Evolutionary conservation across 2,113 vertebrate species (phyloP).

Genomic region (Lanius collurio): DNA sequence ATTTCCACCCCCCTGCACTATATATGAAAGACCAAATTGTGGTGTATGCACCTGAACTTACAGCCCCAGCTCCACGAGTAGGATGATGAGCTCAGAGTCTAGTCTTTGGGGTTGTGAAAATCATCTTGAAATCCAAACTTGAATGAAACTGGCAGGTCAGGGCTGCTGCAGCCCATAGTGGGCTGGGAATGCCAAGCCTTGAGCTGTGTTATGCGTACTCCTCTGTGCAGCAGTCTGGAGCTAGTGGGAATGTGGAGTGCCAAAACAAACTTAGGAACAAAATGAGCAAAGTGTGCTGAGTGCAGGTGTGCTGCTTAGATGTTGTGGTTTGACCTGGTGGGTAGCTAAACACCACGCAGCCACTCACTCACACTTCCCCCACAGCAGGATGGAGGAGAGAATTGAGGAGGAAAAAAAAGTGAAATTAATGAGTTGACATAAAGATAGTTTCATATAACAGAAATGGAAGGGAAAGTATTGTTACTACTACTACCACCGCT

Average conservation of each 20-base stretch:
- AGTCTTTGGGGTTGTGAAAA: background rate
- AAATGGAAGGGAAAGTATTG: background rate
- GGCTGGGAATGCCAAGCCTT: background rate
- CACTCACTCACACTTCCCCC: background rate
- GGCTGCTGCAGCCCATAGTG: rapidly evolving
- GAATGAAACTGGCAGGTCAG: background rate
- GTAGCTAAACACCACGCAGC: background rate
- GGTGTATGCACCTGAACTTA: background rate
- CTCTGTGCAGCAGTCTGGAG: background rate
- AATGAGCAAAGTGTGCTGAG: background rate
- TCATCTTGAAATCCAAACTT: background rate
- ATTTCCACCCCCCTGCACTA: background rate
- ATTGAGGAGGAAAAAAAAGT: rapidly evolving
- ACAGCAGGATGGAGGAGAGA: background rate
- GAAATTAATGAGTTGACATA: background rate
- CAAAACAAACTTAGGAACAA: background rate
- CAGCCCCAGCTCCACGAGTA: background rate
- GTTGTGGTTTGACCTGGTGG: background rate
- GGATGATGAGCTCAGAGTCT: background rate
- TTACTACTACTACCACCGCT: background rate
- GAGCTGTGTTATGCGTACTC: rapidly evolving
- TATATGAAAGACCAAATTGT: background rate
- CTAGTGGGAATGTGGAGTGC: background rate
- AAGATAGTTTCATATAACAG: background rate
- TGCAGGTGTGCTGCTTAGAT: background rate